Evolutionary conservation across 2,113 vertebrate genomes (phyloP), one percentile per base, ranked within the genome.

Genomic region (Paramisgurnus dabryanus): DNA sequence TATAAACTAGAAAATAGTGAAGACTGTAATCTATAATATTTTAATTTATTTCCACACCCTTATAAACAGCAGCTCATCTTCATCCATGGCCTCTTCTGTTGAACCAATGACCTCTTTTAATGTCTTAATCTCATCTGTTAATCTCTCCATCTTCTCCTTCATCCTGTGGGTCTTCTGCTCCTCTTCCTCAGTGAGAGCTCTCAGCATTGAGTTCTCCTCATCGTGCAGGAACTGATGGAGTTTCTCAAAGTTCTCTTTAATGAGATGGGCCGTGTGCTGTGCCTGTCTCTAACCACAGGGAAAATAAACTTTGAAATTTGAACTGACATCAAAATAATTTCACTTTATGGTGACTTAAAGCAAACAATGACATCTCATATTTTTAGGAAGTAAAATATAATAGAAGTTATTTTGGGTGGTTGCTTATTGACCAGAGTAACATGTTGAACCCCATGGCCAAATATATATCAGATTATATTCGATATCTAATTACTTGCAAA

Each of bases 221-320:
- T 90, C 88, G 0, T 71, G 84, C 10, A 90, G 84, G 82, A 84
- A 89, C 74, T 82, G 84, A 69, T 89, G 89, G 61, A 90, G 85
- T 80, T 88, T 89, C 76, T 89, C 88, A 80, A 90, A 90, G 74
- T 90, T 85, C 3, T 81, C 82, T 80, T 80, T 86, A 55, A 87
- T 73, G 11, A 87, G 40, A 27, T 74, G 74, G 58, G 83, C 67
- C 1, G 84, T 83, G 41, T 85, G 67, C 57, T 83, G 82, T 5
- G 80, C 57, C 75, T 90, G 88, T 47, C 41, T 85, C 89, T 89
- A 78, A 34, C 40, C 67, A 40, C 58, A 74, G 18, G n/a, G 22
- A 41, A 13, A 6, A 67, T 15, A 53, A 15, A 8, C 7, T 43
- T 53, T 63, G 2, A 34, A 34, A 34, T 34, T 34, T 34, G 27